A percentile compares a stretch with the other conserved stretches of the same genome.
These are phyloP conservation scores for Apostichopus parvimensis DNA, from an alignment of 35 echinoderm and acorn worm genomes.

Conservation along the genomic window DNA sequence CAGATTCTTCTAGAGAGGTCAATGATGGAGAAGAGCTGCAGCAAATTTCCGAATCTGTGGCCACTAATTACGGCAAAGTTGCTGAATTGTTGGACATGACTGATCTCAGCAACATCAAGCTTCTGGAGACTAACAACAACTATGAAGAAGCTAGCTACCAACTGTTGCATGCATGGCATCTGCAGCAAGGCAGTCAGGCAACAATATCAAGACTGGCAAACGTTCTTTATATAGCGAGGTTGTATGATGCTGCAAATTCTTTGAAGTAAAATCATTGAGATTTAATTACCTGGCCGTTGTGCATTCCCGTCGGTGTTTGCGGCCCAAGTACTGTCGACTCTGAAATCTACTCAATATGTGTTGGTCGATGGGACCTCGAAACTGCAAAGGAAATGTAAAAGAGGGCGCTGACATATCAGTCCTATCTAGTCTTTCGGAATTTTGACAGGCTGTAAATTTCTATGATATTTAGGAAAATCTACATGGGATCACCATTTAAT, in stretches of 20 bases:
- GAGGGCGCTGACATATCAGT: no score
- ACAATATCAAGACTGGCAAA: not conserved
- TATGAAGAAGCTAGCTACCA: conserved; percentile 3
- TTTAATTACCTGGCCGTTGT: not conserved
- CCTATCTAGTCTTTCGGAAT: no score
- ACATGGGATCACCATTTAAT: no score
- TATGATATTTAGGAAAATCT: no score
- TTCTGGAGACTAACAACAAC: not conserved
- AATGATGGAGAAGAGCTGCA: not conserved
- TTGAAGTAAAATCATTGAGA: not conserved
- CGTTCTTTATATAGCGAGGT: not conserved
- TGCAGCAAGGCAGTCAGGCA: not conserved
- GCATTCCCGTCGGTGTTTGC: not conserved
- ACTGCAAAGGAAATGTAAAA: no score
- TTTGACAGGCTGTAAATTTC: no score
- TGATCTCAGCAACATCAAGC: not conserved
- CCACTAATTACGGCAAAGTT: not conserved
- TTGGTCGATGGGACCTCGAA: no score
- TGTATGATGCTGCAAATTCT: conserved; percentile 16
- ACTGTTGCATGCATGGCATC: not conserved
- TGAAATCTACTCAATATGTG: no score
- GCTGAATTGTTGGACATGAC: not conserved
- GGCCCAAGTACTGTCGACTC: not conserved
- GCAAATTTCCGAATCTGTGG: not conserved
- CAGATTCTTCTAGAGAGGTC: not conserved